Base-by-base conservation (phyloP, 2,888 invertebrate genomes). In the Protophormia terraenovae region DNA sequence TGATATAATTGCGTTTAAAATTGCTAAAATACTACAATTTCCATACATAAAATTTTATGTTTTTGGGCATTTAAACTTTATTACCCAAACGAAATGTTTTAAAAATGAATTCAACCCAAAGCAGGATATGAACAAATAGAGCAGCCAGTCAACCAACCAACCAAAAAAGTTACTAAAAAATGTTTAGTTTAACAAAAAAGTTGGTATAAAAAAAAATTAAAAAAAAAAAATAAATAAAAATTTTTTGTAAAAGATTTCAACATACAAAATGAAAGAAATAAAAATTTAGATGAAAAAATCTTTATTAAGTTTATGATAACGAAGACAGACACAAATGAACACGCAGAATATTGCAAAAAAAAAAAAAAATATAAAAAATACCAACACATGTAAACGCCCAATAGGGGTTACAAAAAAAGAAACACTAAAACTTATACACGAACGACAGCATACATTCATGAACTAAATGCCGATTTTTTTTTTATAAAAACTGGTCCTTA, bases 61-160 rank as follows among this genome's bases (percentile, higher is more conserved):
- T 55, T 76, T 82, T 82, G 75, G 71, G 55, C 76, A 82, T 76
- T 82, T 69, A 69, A 82, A 82, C 53, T 69, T 71, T 82, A 76
- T 82, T 76, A 35, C 62, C 73, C 66, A 62, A 60, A 67, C 81
- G 19, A 19, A 55, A 73, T 38, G 32, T 27, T n/a, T 62, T 38
- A 38, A n/a, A 78, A 69, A 72, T 24, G 35, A 72, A 80, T 16
- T 16, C 53, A 72, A 79, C 45, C 72, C 53, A 80, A 53, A 64
- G 45, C 64, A 66, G 64, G 64, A 80, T 72, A 41, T 72, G 67
- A 50, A 55, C 67, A 24, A 41, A 12, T 53, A 71, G 0, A 79
- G 62, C 71, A 71, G 53, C 64, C 55, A 69, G 77, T 60, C 55
- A 80, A 72, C 27, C 71, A 55, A 64, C 35, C 55, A 55, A 24